phyloP scores from a whole-genome alignment of 1,140 invertebrate species.

The Drosophila subpulchrella region DNA sequence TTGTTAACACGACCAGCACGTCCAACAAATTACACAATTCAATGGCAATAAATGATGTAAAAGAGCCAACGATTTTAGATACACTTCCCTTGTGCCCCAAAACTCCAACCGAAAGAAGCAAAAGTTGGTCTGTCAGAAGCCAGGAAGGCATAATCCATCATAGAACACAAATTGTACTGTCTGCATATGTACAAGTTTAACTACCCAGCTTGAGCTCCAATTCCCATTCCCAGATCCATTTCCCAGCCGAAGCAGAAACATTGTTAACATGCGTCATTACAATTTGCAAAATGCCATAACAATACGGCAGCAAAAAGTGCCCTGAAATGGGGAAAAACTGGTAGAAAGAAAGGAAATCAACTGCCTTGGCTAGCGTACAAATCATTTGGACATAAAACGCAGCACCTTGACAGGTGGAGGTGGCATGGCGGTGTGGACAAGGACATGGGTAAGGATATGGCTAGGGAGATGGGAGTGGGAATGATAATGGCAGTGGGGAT shows the following conservation, averaged over 20 bases:
- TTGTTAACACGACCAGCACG: conserved; percentile 44
- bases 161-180: conserved; percentile 66
- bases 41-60: conserved; percentile 69
- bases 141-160: conserved; percentile 78
- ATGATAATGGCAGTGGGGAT: background rate
- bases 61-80: conserved; percentile 28
- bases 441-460: conserved; percentile 2
- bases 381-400: conserved; percentile 81
- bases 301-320: conserved; percentile 40
- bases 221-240: conserved; percentile 9
- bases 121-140: conserved; percentile 67
- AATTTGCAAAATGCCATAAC: conserved; percentile 77
- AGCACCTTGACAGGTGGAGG: conserved; percentile 70
- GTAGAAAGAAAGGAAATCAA: conserved; percentile 70
- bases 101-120: conserved; percentile 13
- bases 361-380: conserved; percentile 69
- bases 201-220: conserved; percentile 21
- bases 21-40: conserved; percentile 68
- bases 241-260: conserved; percentile 49
- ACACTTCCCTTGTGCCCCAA: background rate
- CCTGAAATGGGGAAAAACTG: conserved; percentile 21
- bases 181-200: conserved; percentile 38
- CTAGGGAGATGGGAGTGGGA: background rate
- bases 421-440: conserved; percentile 7
- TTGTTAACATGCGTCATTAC: conserved; percentile 84